Percentiles rank a stretch among this genome's conserved stretches.
These are phyloP conservation scores for Columba janthina DNA, from an alignment of 2,113 vertebrate species.

Conservation along the genomic window DNA sequence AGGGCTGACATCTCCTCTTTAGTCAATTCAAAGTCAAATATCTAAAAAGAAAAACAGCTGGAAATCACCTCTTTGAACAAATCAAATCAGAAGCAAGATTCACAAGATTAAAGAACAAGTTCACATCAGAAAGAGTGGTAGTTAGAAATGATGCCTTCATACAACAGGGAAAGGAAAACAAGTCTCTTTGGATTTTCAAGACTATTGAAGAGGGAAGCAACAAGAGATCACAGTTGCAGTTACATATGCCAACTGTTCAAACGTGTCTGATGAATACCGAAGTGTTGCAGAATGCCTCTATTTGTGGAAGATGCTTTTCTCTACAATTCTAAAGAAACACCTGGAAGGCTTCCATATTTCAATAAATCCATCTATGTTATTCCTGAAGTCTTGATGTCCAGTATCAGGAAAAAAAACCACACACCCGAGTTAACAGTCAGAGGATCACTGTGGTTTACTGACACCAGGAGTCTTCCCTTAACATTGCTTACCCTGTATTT, in stretches of 20 bases:
- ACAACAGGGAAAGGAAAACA: neutral
- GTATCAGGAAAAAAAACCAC: neutral
- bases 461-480: neutral
- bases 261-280: neutral
- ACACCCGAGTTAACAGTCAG: neutral
- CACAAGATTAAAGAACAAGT: neutral
- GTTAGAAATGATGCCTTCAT: neutral
- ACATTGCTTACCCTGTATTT: neutral
- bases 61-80: neutral
- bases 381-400: neutral
- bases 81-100: neutral
- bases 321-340: neutral
- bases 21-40: constrained; percentile 90
- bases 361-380: neutral
- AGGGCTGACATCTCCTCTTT: constrained; percentile 84
- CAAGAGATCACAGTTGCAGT: neutral
- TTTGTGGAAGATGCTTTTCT: neutral
- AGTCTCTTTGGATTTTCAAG: neutral
- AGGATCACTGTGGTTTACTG: neutral
- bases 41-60: constrained; percentile 68
- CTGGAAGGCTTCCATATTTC: neutral
- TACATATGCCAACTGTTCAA: neutral
- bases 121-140: neutral
- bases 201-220: neutral
- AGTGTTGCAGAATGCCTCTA: neutral